Conservation (phyloP, 2,113 vertebrate genomes). For the Phyllostomus hastatus region DNA sequence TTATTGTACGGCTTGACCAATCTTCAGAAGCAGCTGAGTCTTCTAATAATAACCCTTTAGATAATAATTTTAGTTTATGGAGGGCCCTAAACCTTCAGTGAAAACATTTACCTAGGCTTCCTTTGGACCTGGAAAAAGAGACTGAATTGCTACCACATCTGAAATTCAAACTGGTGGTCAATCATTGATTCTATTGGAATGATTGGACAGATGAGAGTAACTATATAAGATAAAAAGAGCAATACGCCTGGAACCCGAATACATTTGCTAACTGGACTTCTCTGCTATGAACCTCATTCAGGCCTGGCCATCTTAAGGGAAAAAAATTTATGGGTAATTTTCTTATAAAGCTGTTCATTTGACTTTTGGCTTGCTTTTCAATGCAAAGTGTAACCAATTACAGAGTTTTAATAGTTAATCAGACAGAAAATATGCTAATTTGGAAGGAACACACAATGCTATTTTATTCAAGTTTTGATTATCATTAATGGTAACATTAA, state of each 20-base stretch:
- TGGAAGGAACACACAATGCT: neutral
- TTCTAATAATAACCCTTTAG: neutral
- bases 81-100: neutral
- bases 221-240: slow-evolving; percentile 10
- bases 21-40: neutral
- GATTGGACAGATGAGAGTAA: neutral
- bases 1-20: neutral
- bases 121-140: neutral
- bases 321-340: neutral
- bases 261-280: slow-evolving; percentile 2
- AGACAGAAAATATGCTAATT: slow-evolving; percentile 20
- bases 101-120: neutral
- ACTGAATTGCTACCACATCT: neutral
- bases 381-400: neutral
- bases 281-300: neutral
- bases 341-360: slow-evolving; percentile 16
- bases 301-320: neutral
- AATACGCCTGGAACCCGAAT: neutral
- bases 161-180: slow-evolving; percentile 26
- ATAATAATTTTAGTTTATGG: neutral
- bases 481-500: neutral
- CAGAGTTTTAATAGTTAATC: slow-evolving; percentile 32
- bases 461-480: neutral
- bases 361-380: slow-evolving; percentile 31
- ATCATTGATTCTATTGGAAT: neutral